Percentiles rank a stretch among this genome's conserved stretches.
Evolutionary conservation across 2,888 invertebrate species (phyloP).

Genomic region (Pachydiplax longipennis): DNA sequence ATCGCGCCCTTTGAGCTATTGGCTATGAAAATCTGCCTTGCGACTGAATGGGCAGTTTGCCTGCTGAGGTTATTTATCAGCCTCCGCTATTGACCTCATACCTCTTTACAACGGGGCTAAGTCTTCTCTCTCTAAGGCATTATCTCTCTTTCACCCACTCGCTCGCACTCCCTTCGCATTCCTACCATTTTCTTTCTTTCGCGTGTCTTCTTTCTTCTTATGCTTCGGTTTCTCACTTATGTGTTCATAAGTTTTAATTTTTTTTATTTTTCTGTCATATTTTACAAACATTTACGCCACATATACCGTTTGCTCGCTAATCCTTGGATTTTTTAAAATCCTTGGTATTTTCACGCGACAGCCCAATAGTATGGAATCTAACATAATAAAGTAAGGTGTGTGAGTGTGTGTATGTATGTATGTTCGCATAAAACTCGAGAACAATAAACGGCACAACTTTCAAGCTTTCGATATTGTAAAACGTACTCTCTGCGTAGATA

Average conservation of each 20-base stretch:
- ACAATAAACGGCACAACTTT: too few relatives aligned
- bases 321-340: too few relatives aligned
- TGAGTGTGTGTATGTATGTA: too few relatives aligned
- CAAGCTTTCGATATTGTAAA: too few relatives aligned
- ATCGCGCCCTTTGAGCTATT: neutral
- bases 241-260: neutral
- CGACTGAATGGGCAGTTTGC: constrained; percentile 1
- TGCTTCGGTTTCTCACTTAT: neutral
- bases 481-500: too few relatives aligned
- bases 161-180: neutral
- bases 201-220: neutral
- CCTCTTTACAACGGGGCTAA: neutral
- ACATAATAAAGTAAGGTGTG: too few relatives aligned
- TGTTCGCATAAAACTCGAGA: too few relatives aligned
- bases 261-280: neutral
- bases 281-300: too few relatives aligned
- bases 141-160: neutral
- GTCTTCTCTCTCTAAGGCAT: neutral
- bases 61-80: neutral
- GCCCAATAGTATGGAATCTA: too few relatives aligned
- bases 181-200: neutral
- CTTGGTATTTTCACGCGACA: too few relatives aligned
- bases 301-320: too few relatives aligned
- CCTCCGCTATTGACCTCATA: neutral
- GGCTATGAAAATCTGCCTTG: neutral